Evolutionary conservation across 2,113 vertebrate species (phyloP), one percentile per base, ranked within the genome.

Genomic region (Chaetorhynchus papuensis): DNA sequence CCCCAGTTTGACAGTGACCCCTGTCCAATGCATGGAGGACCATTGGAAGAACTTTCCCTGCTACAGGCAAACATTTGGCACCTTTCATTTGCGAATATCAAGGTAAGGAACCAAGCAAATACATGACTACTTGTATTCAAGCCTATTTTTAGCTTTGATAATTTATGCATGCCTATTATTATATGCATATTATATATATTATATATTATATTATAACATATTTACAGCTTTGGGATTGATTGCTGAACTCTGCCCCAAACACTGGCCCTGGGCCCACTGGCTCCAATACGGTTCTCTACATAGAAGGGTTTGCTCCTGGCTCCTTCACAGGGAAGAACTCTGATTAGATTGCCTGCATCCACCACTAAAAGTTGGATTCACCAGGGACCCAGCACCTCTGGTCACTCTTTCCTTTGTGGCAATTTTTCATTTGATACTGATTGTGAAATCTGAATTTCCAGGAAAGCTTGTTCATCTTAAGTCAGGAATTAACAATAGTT

Each of bases 1-100:
- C 1, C 10, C 23, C n/a, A n/a, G 7, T n/a, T 41, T 4, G 35
- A 18, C 53, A 41, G 50, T 4, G 3, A 60, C 31, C 49, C 47
- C n/a, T 28, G 7, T 4, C 17, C 59, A 41, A 1, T 5, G 30
- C 53, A 41, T 0, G 3, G 45, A 64, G 19, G 56, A n/a, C 21
- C 30, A 52, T 19, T 20, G 8, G 63, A 83, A 72, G 53, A 45
- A 37, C 21, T 41, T 61, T 27, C 33, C 37, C 33, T 60, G 49
- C 41, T 31, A 14, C 50, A 47, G 18, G 21, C 9, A 35, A 24
- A 9, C 2, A 5, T 45, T 33, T 27, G 4, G 44, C 53, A 49
- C 8, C 6, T 65, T 53, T 74, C 49, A 31, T 37, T 56, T 75
- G 5, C 50, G 49, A 60, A 8, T 61, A 31, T 2, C 45, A 37